phyloP scores from a whole-genome alignment of 2,888 invertebrate genomes.

The Sphaerophoria rueppellii region DNA sequence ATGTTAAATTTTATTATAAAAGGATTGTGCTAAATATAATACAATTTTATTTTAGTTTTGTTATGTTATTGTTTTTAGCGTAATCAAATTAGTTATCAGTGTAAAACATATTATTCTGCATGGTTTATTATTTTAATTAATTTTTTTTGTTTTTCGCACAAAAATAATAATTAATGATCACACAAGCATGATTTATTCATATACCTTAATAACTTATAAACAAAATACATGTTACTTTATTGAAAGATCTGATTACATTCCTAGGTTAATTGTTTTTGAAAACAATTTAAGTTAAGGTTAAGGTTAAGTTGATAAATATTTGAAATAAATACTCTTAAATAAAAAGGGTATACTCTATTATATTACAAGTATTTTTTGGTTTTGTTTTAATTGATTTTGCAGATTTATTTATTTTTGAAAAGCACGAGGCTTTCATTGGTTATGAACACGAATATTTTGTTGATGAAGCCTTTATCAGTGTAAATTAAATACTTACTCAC shows the following conservation, averaged over 20 bases:
- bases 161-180: slow-evolving; percentile 27
- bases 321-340: background rate
- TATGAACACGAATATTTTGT: no score
- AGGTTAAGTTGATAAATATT: background rate
- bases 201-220: slow-evolving; percentile 12
- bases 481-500: no score
- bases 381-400: slow-evolving; percentile 8
- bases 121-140: slow-evolving; percentile 55
- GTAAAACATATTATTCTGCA: slow-evolving; percentile 46
- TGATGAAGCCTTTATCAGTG: no score
- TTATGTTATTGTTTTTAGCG: slow-evolving; percentile 30
- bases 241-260: slow-evolving; percentile 69
- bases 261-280: slow-evolving; percentile 38
- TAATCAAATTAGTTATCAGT: slow-evolving; percentile 7
- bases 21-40: slow-evolving; percentile 15
- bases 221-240: slow-evolving; percentile 17
- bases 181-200: slow-evolving; percentile 46
- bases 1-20: slow-evolving; percentile 64
- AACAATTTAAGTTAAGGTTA: no score
- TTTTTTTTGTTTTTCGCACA: slow-evolving; percentile 48
- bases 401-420: background rate
- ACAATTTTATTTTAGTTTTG: background rate
- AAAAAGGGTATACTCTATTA: background rate
- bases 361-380: slow-evolving; percentile 53
- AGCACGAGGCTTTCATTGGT: no score